Evolutionary conservation across 2,888 invertebrate genomes (phyloP).

Genomic region (Folsomia candida): DNA sequence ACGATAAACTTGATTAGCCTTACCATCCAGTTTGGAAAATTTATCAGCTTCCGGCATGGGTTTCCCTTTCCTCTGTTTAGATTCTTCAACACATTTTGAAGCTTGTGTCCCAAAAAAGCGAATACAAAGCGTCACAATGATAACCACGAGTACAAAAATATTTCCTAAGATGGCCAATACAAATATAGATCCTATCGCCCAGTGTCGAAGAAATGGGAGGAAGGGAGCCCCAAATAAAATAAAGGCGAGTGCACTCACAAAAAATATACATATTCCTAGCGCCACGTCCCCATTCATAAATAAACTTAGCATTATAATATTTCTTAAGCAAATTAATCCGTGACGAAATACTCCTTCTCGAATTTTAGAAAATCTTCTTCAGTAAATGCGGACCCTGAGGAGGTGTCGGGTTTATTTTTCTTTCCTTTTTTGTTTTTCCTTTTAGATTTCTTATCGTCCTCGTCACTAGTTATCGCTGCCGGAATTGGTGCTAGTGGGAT

Average conservation of each 20-base stretch:
- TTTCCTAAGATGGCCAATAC: conserved; percentile 36
- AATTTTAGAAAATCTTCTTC: conserved; percentile 68
- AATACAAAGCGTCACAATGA: conserved; percentile 26
- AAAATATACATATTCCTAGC: conserved; percentile 32
- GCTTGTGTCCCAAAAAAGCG: conserved; percentile 8
- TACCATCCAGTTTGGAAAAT: too few relatives aligned
- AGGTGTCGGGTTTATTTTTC: conserved; percentile 55
- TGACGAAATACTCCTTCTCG: conserved; percentile 64
- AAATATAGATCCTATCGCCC: conserved; percentile 31
- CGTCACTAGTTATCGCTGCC: background rate
- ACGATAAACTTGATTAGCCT: too few relatives aligned
- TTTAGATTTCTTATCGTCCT: background rate
- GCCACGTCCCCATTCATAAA: conserved; percentile 32
- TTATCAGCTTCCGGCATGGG: too few relatives aligned
- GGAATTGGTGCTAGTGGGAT: conserved; percentile 30
- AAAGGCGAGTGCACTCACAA: conserved; percentile 26
- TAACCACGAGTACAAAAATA: conserved; percentile 39
- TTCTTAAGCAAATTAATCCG: too few relatives aligned
- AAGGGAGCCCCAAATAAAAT: conserved; percentile 48
- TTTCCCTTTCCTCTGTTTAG: too few relatives aligned
- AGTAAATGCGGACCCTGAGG: conserved; percentile 65
- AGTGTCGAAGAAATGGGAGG: conserved; percentile 38
- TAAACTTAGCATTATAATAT: background rate
- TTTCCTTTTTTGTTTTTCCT: conserved; percentile 21
- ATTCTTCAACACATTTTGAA: background rate